These are phyloP conservation scores for Pseudorasbora parva DNA, from an alignment of 2,113 vertebrate species.

Conservation along the genomic window DNA sequence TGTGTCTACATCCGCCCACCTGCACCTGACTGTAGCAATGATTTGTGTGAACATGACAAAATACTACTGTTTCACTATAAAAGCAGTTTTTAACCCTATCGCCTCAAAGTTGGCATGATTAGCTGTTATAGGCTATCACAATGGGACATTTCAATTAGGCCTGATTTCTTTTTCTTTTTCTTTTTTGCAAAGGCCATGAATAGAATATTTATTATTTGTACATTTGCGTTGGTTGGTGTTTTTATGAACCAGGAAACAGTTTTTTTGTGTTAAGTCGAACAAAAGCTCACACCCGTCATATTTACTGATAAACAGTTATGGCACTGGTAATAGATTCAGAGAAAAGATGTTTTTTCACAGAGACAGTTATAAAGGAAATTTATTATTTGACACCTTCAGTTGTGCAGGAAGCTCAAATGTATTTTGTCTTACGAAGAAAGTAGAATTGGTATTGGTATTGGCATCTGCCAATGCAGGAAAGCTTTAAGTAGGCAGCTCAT, in stretches of 20 bases:
- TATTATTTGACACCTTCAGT: slow-evolving; percentile 39
- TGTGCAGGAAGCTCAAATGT: slow-evolving; percentile 32
- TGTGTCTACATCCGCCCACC: background rate
- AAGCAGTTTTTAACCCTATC: background rate
- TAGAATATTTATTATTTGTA: background rate
- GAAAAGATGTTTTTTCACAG: background rate
- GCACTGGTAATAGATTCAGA: background rate
- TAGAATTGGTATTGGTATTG: background rate
- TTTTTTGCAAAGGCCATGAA: background rate
- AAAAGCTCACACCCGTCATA: background rate
- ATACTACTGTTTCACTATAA: background rate
- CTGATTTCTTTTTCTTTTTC: background rate
- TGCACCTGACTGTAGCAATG: background rate
- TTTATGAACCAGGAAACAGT: background rate
- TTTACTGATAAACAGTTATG: background rate
- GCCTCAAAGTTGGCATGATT: background rate
- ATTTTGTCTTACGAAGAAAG: background rate
- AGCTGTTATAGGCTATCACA: background rate
- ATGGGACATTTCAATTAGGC: background rate
- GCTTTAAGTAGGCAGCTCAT: background rate
- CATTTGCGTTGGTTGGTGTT: background rate
- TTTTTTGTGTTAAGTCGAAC: background rate
- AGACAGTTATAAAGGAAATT: slow-evolving; percentile 12
- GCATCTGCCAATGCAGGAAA: background rate
- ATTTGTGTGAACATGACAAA: background rate